Evolutionary conservation across 2,888 invertebrate genomes (phyloP), one percentile per base, ranked within the genome.

Genomic region (Acrobasis consociella): DNA sequence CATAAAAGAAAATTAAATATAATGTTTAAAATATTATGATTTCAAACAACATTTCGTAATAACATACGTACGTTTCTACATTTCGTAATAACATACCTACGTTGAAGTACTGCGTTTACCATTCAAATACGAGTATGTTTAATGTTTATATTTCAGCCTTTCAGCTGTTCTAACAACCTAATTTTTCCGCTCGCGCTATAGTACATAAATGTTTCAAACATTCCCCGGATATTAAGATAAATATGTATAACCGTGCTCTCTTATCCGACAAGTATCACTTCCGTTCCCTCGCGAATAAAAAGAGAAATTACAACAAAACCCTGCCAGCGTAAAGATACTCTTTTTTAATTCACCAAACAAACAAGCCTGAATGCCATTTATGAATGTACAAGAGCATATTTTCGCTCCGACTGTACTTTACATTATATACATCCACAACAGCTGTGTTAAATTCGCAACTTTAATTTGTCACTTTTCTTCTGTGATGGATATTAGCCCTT

Each of bases 401-500:
- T 62, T 61, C 62, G 15, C 61, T 50, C 56, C 15, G 17, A 39
- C 61, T 38, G 49, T 59, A 63, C 64, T 72, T 76, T 76, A 62
- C 64, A 72, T 76, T 76, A 80, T 78, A 75, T 78, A 80, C 81
- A 76, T 73, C 80, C 74, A 72, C 71, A 73, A 65, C 70, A 70
- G 67, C 74, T 70, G 75, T 66, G 71, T 73, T 74, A 74, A 76
- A 79, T 77, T 75, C 69, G 64, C 75, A 74, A 77, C 72, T 77
- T 80, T 75, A 80, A 81, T 79, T 81, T 76, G 68, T 72, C 62
- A 67, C 65, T 70, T 67, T 67, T 64, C 58, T 51, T 11, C 9
- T 52, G 55, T 66, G 62, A 39, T 49, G 69, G 60, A 80, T 64
- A 76, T 68, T 78, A 64, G 64, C 46, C 72, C 74, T 71, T 80